A percentile compares a stretch with the other conserved stretches of the same genome.
These are phyloP conservation scores for Fabriciana adippe DNA, from an alignment of 2,888 invertebrate genomes.

Conservation along the genomic window DNA sequence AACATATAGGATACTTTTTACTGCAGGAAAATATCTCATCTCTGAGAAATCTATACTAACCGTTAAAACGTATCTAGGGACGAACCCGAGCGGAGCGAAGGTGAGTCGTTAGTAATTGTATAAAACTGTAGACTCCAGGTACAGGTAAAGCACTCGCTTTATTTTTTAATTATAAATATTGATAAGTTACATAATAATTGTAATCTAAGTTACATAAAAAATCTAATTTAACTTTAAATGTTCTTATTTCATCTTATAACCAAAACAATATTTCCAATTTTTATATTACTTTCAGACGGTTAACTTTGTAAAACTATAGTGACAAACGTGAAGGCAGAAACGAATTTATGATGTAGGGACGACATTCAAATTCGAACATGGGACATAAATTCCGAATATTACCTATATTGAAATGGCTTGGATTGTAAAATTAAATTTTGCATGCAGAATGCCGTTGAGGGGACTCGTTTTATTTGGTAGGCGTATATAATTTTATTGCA, in stretches of 20 bases:
- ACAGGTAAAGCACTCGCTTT: too few species aligned
- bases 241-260: neutral
- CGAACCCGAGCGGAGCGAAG: too few species aligned
- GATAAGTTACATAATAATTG: too few species aligned
- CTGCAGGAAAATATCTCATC: too few species aligned
- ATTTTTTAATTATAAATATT: too few species aligned
- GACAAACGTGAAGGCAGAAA: constrained; percentile 46
- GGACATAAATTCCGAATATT: constrained; percentile 78
- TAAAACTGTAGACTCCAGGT: too few species aligned
- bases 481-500: constrained; percentile 82
- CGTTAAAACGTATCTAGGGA: too few species aligned
- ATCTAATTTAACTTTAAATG: too few species aligned
- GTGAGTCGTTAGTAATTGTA: too few species aligned
- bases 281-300: constrained; percentile 16
- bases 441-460: constrained; percentile 71
- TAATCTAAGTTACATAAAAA: too few species aligned
- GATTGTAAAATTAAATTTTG: constrained; percentile 81
- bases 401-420: constrained; percentile 78
- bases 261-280: constrained; percentile 21
- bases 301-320: constrained; percentile 37
- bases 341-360: constrained; percentile 66
- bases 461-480: constrained; percentile 77
- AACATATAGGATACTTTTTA: too few species aligned
- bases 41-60: too few species aligned
- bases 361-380: constrained; percentile 71